phyloP scores from a whole-genome alignment of 2,113 vertebrate genomes.

The Rhabdornis inornatus region DNA sequence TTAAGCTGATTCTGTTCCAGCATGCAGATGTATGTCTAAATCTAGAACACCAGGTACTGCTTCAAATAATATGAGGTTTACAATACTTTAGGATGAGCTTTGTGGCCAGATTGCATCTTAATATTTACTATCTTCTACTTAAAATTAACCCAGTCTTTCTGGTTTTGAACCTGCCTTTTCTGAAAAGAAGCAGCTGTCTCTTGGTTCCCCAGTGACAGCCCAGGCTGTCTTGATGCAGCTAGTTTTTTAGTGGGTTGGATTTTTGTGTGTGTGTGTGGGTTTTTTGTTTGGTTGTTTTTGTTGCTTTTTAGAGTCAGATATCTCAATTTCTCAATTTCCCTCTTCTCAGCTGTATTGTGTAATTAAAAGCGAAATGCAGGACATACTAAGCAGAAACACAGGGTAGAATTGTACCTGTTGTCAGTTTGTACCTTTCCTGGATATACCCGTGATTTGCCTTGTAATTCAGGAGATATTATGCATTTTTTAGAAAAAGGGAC shows the following conservation, averaged over 20 bases:
- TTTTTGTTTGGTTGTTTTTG: not conserved
- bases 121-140: not conserved
- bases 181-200: not conserved
- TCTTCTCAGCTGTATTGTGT: not conserved
- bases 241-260: not conserved
- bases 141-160: not conserved
- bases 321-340: not conserved
- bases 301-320: not conserved
- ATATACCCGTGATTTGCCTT: not conserved
- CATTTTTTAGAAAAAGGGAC: not conserved
- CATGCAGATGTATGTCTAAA: not conserved
- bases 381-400: not conserved
- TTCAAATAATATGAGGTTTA: not conserved
- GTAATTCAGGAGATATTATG: not conserved
- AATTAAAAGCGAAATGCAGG: not conserved
- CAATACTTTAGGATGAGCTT: not conserved
- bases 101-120: not conserved
- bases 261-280: too few relatives aligned
- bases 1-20: not conserved
- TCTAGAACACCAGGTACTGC: not conserved
- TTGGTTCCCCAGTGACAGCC: not conserved
- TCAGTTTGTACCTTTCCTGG: not conserved
- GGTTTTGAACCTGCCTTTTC: not conserved
- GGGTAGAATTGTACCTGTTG: not conserved
- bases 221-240: not conserved